Evolutionary conservation across 2,797 vertebrate species (phyloP).

Genomic region (Pyrocephalus nanus): DNA sequence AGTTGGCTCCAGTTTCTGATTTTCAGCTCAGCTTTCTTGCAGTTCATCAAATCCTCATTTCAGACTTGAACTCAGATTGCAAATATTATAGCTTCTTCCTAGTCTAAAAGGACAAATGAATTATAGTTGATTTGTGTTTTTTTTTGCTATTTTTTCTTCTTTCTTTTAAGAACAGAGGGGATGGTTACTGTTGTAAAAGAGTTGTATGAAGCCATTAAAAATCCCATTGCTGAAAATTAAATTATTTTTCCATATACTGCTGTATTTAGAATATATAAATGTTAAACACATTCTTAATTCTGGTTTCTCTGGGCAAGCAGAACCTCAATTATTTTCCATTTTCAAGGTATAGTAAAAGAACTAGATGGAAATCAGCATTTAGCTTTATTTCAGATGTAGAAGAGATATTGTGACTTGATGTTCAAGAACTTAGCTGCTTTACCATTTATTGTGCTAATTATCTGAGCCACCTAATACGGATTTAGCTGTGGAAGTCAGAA

Average conservation of each 20-base stretch:
- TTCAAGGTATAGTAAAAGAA: neutral
- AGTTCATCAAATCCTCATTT: neutral
- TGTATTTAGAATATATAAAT: neutral
- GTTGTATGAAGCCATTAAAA: neutral
- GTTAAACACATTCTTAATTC: neutral
- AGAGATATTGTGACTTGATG: neutral
- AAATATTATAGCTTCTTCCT: neutral
- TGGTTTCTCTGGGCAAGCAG: neutral
- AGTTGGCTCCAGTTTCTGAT: neutral
- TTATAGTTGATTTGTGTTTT: fast-evolving
- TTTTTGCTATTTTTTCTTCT: neutral
- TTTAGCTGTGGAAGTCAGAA: neutral
- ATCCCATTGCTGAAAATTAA: neutral
- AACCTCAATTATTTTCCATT: neutral
- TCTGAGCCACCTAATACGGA: neutral
- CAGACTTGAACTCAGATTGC: neutral
- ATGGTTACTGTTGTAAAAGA: neutral
- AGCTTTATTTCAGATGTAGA: neutral
- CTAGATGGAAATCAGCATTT: neutral
- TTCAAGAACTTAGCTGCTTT: neutral
- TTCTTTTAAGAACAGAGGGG: neutral
- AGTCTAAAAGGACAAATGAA: neutral
- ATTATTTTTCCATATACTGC: neutral
- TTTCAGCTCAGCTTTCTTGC: neutral
- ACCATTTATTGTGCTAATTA: neutral